These are phyloP conservation scores for Idris sp. DNA, from an alignment of 1,140 invertebrate genomes.

Conservation along the genomic window DNA sequence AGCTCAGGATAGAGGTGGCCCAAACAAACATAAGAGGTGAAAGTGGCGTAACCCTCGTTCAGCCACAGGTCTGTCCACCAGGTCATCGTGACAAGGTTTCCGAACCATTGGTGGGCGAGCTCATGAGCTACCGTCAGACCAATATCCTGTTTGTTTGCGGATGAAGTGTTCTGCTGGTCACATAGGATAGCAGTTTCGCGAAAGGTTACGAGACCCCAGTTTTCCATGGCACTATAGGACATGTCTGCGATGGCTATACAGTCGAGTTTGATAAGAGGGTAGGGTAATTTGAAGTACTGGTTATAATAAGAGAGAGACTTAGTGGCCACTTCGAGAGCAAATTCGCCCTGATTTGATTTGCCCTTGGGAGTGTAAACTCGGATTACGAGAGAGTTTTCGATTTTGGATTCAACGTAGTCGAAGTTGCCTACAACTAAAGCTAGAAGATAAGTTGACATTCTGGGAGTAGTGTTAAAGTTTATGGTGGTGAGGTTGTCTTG, in stretches of 20 bases:
- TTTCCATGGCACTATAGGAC: constrained; percentile 95
- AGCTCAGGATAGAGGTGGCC: constrained; percentile 94
- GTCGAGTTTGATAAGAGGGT: constrained; percentile 97
- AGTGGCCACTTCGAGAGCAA: constrained; percentile 92
- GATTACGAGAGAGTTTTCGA: constrained; percentile 89
- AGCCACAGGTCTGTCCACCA: constrained; percentile 84
- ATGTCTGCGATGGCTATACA: constrained; percentile 97
- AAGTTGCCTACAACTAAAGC: constrained; percentile 96
- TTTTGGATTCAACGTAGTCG: constrained; percentile 92
- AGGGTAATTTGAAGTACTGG: constrained; percentile 95
- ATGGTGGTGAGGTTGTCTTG: constrained; percentile 78
- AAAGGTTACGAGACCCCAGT: constrained; percentile 93
- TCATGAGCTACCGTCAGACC: constrained; percentile 93
- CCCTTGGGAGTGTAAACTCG: constrained; percentile 95
- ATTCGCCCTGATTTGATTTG: constrained; percentile 94
- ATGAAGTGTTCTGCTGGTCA: constrained; percentile 90
- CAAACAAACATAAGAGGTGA: constrained; percentile 92
- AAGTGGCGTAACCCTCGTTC: constrained; percentile 96
- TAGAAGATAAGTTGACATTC: constrained; percentile 98
- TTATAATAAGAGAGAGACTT: constrained; percentile 95
- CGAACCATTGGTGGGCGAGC: constrained; percentile 94
- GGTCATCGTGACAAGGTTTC: constrained; percentile 94
- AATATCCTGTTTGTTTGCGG: constrained; percentile 90
- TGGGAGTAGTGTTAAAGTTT: constrained; percentile 90
- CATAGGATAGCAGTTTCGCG: constrained; percentile 90